A percentile compares a stretch with the other conserved stretches of the same genome.
Conservation (phyloP, 1,140 invertebrate species). For the Bombus confusus region DNA sequence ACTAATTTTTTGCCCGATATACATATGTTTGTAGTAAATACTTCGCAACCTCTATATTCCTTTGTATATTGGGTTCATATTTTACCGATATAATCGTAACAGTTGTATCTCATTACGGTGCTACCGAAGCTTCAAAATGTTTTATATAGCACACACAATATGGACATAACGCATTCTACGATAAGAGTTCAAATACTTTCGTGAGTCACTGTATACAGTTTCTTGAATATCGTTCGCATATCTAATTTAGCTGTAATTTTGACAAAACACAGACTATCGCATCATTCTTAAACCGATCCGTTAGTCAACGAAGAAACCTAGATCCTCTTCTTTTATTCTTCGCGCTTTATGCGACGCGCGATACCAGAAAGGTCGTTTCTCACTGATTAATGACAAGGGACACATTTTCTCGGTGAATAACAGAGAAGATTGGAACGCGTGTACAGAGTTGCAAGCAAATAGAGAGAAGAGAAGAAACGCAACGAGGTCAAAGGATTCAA, state of each 20-base stretch:
- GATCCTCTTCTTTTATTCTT: background rate
- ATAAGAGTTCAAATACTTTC: background rate
- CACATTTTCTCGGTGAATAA: background rate
- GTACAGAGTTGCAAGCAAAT: background rate
- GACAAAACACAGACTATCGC: background rate
- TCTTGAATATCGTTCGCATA: background rate
- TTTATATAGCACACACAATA: too few species aligned
- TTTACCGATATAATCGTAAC: too few species aligned
- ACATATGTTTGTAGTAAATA: too few species aligned
- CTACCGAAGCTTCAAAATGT: too few species aligned
- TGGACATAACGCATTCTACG: too few species aligned
- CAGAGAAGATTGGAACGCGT: background rate
- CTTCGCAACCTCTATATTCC: too few species aligned
- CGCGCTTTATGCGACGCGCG: background rate
- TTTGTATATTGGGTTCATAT: too few species aligned
- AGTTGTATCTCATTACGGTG: too few species aligned
- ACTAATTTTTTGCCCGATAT: too few species aligned
- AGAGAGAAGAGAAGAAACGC: background rate
- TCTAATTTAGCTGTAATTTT: background rate
- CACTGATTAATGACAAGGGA: background rate
- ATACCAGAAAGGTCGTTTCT: background rate
- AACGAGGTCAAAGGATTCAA: slow-evolving; percentile 14
- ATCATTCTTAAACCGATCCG: background rate
- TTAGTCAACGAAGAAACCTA: background rate
- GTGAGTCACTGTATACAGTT: background rate